A percentile compares a stretch with the other conserved stretches of the same genome.
These are phyloP conservation scores for Elgaria multicarinata DNA, from an alignment of 2,113 vertebrate species.

Conservation along the genomic window DNA sequence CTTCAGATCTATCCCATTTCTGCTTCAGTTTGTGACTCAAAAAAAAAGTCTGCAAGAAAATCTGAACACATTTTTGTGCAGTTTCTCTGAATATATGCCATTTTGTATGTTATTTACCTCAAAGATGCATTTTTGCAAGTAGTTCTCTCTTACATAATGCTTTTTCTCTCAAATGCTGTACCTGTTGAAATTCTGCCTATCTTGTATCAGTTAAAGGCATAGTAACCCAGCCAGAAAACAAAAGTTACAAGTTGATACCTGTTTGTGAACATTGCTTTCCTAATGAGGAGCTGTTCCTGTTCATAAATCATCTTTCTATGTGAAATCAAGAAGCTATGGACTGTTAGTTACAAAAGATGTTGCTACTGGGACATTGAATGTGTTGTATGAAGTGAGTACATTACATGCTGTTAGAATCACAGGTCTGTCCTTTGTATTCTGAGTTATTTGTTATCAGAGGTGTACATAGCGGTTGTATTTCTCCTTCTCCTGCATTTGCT, in stretches of 20 bases:
- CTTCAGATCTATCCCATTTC: no score
- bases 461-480: background rate
- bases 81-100: no score
- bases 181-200: background rate
- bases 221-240: background rate
- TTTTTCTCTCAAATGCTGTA: background rate
- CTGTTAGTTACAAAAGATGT: conserved; percentile 5
- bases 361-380: background rate
- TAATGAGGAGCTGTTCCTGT: conserved; percentile 2
- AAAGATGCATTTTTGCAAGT: background rate
- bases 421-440: background rate
- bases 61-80: no score
- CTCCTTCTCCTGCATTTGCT: background rate
- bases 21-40: no score
- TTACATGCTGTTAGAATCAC: background rate
- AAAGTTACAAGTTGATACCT: background rate
- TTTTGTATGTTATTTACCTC: background rate
- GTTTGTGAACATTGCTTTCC: background rate
- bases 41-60: no score
- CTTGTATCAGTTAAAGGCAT: background rate
- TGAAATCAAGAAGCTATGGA: background rate
- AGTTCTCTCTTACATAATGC: no score
- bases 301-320: background rate
- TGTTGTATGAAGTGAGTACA: background rate
- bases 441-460: background rate